Evolutionary conservation across 1,140 invertebrate genomes (phyloP), one percentile per base, ranked within the genome.

Genomic region (Rhysida immarginata): DNA sequence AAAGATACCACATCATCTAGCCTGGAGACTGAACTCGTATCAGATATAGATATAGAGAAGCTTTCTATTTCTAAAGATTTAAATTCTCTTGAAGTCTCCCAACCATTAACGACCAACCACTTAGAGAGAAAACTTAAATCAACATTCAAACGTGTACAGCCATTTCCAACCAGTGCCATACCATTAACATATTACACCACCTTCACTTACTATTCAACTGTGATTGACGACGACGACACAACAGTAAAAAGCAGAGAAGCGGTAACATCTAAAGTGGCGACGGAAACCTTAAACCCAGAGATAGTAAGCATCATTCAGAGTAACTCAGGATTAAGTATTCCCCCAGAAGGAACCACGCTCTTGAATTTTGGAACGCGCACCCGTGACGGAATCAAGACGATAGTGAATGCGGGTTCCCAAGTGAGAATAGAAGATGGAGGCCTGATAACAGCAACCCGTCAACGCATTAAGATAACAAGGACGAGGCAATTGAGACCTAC

Each of bases 191-290:
- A 54, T 25, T 87, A 78, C 58, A 92, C 88, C 14, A 94, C 88
- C 0, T 91, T 88, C 62, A 92, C 87, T 0, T 91, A 89, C 65
- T 91, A 86, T 62, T 91, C 87, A 35, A 91, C 87, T 0, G 82
- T 89, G 56, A 87, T 86, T 63, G 83, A 82, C 5, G 83, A 87
- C 59, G 84, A 81, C n/a, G 59, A 61, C 14, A 59, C 64, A 23
- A 57, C 61, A 21, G 50, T 64, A 2, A 57, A 41, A 25, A 53
- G 41, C 23, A 56, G 55, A 26, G 53, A 54, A 45, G 53, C 53
- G 13, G 53, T 54, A 16, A 35, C 53, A 8, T 54, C 53, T 2
- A 5, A 21, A 16, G 27, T 54, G 24, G 25, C n/a, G 2, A 54
- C 35, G 23, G 43, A 43, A 35, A 8, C 53, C 43, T 13, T 54